Evolutionary conservation across 2,113 vertebrate genomes (phyloP).

Genomic region (Percopsis transmontana): DNA sequence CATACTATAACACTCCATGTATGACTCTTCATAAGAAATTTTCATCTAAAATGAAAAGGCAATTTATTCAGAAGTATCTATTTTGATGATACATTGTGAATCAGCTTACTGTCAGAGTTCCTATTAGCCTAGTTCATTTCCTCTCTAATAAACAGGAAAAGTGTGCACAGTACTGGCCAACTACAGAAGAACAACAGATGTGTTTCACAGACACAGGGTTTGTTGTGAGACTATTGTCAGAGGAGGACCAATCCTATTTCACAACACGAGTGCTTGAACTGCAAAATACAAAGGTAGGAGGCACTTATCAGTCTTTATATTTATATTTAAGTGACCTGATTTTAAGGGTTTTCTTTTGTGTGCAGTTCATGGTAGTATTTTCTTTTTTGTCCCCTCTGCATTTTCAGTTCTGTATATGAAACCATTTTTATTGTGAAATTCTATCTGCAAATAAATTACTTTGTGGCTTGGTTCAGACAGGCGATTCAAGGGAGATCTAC

Average conservation of each 20-base stretch:
- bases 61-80: too few species aligned
- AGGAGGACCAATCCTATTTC: slow-evolving; percentile 91
- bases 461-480: slow-evolving; percentile 78
- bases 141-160: slow-evolving; percentile 84
- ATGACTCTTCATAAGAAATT: too few species aligned
- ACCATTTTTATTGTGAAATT: neutral
- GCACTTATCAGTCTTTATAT: too few species aligned
- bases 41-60: too few species aligned
- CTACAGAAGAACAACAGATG: slow-evolving; percentile 84
- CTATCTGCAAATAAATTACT: neutral
- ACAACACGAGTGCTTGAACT: slow-evolving; percentile 90
- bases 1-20: too few species aligned
- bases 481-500: slow-evolving; percentile 88
- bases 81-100: too few species aligned
- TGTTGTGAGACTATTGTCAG: slow-evolving; percentile 87
- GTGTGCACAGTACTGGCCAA: slow-evolving; percentile 98
- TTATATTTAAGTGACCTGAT: neutral
- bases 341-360: neutral
- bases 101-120: neutral
- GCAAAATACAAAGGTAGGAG: slow-evolving; percentile 88
- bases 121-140: neutral
- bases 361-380: neutral
- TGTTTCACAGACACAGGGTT: slow-evolving; percentile 91
- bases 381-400: neutral
- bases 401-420: neutral